Evolutionary conservation across 2,888 invertebrate genomes (phyloP).

Genomic region (Caenorhabditis sp.): DNA sequence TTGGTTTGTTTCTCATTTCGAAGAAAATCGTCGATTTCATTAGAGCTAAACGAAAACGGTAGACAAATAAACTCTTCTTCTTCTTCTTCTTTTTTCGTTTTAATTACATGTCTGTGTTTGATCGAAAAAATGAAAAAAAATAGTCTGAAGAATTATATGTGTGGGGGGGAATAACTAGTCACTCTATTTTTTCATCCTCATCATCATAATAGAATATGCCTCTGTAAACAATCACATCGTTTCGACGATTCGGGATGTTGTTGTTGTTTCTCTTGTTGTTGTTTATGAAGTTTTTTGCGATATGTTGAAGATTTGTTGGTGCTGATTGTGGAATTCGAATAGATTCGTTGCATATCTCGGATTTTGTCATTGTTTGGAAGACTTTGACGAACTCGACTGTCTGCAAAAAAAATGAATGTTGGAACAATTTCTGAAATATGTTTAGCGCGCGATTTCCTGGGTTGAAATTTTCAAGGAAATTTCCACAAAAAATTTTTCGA

Average conservation of each 20-base stretch:
- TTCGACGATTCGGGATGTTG: constrained; percentile 23
- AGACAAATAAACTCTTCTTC: constrained; percentile 2
- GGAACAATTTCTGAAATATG: background rate
- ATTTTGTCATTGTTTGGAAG: constrained; percentile 22
- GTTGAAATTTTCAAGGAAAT: too few species aligned
- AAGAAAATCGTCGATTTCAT: too few species aligned
- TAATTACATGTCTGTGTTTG: background rate
- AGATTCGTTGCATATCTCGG: constrained; percentile 33
- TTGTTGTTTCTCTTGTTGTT: background rate
- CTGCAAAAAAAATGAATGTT: constrained; percentile 8
- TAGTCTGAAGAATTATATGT: too few species aligned
- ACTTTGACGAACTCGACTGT: constrained; percentile 27
- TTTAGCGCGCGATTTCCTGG: too few species aligned
- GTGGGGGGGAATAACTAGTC: too few species aligned
- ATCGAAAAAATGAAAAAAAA: background rate
- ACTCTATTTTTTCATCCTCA: too few species aligned
- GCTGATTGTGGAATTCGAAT: constrained; percentile 19
- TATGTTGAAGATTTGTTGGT: background rate
- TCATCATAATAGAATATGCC: constrained; percentile 43
- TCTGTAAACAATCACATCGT: constrained; percentile 59
- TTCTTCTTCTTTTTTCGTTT: background rate
- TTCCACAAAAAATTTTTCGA: too few species aligned
- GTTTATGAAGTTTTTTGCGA: constrained; percentile 4
- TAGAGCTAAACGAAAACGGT: background rate
- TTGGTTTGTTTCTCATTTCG: too few species aligned